A percentile compares a stretch with the other conserved stretches of the same genome.
Evolutionary conservation across 2,888 invertebrate genomes (phyloP).

Genomic region (Aquatica leii): DNA sequence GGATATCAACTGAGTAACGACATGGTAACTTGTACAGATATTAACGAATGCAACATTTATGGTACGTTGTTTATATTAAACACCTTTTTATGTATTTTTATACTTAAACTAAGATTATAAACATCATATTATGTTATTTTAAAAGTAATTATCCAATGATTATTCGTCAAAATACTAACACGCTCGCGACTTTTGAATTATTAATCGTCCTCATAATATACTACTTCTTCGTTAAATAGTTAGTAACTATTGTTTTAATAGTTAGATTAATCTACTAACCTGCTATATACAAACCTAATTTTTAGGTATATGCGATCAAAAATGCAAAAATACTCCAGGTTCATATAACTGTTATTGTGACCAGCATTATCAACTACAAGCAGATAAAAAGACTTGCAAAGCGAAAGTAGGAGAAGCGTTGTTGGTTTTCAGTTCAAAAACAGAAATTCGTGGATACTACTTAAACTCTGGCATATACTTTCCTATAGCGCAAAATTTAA

Average conservation of each 20-base stretch:
- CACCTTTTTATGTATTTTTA: neutral
- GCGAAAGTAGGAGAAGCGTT: constrained; percentile 69
- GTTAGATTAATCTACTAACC: no score
- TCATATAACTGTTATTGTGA: constrained; percentile 72
- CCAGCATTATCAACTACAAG: constrained; percentile 63
- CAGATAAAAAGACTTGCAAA: constrained; percentile 66
- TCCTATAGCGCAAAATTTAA: constrained; percentile 63
- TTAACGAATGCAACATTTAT: constrained; percentile 70
- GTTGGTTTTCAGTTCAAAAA: constrained; percentile 73
- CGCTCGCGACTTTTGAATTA: no score
- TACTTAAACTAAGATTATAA: neutral
- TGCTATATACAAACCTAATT: no score
- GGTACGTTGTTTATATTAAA: constrained; percentile 56
- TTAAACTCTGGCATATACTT: constrained; percentile 65
- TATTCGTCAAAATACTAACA: no score
- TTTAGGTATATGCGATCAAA: constrained; percentile 70
- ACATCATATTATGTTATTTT: no score
- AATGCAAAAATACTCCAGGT: constrained; percentile 68
- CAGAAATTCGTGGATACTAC: constrained; percentile 71
- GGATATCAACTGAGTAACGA: constrained; percentile 58
- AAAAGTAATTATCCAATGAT: no score
- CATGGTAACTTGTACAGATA: constrained; percentile 64
- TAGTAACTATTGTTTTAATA: no score
- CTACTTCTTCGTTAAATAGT: no score
- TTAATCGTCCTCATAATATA: no score